Conservation (phyloP, 2,888 invertebrate genomes). For the Mantis religiosa region DNA sequence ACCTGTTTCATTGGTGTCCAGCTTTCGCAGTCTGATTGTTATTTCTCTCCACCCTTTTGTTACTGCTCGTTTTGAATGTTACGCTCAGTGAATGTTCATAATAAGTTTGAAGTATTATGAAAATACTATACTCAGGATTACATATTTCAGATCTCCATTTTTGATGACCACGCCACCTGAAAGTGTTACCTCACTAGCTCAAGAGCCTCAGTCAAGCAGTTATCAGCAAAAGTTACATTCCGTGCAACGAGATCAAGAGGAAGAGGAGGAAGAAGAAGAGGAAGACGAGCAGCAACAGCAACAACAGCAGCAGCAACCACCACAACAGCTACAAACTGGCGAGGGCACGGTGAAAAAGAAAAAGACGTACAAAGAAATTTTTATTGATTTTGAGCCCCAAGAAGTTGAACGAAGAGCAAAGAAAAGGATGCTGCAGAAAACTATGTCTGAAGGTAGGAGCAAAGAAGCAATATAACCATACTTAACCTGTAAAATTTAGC, state of each 20-base stretch:
- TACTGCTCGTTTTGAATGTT: too few relatives aligned
- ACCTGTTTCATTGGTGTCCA: too few relatives aligned
- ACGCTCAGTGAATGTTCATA: too few relatives aligned
- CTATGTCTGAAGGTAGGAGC: slow-evolving; percentile 77
- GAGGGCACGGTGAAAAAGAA: slow-evolving; percentile 33
- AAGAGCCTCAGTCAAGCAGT: neutral
- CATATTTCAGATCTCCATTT: slow-evolving; percentile 54
- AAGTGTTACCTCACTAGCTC: slow-evolving; percentile 38
- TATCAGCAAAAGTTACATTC: neutral
- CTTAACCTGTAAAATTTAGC: too few relatives aligned
- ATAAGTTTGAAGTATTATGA: neutral
- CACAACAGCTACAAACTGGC: neutral
- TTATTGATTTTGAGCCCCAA: slow-evolving; percentile 82
- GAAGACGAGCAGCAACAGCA: slow-evolving; percentile 31
- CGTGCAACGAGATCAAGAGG: slow-evolving; percentile 24
- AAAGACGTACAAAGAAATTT: slow-evolving; percentile 72
- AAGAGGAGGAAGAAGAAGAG: slow-evolving; percentile 6
- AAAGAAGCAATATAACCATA: too few relatives aligned
- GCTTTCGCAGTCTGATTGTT: too few relatives aligned
- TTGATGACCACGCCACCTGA: slow-evolving; percentile 54
- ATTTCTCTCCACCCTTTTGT: too few relatives aligned
- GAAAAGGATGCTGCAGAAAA: slow-evolving; percentile 58
- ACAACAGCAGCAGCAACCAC: slow-evolving; percentile 32
- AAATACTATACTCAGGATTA: neutral
- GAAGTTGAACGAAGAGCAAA: slow-evolving; percentile 41